Base-by-base conservation (phyloP, 53 echinoderm and acorn worm genomes). In the Hippasteria phrygiana region DNA sequence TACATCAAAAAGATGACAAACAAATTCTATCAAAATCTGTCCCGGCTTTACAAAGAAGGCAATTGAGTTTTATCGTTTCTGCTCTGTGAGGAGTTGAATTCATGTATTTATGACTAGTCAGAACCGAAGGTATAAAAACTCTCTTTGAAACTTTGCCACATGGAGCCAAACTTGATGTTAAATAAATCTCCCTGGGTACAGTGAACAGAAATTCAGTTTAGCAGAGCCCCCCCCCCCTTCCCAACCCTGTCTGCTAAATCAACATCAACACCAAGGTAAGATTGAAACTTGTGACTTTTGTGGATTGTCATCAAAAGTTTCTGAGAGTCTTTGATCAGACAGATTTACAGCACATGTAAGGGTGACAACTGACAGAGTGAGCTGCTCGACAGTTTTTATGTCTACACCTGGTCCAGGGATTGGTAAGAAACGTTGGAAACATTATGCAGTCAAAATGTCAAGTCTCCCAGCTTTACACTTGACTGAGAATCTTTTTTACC, bases 301-400 rank as follows among this genome's bases (percentile, higher is more conserved):
- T 33, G 48, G 29, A 32, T 29, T 17, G 66, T 43, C 64, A 45
- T 66, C 82, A 64, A 63, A 29, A 39, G 14, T 37, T 55, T 24
- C 24, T 34, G 42, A 73, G 26, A 42, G 43, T 18, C 12, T 17
- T 16, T 33, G 67, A 56, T 48, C 27, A 31, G 85, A 85, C 70
- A 85, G 85, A 51, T 85, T 85, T 71, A 51, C 46, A 28, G 22
- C 85, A 85, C 48, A 42, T 85, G 71, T 64, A 45, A 39, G 26
- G 64, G 85, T 85, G 85, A 85, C 85, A 85, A 48, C 37, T 47
- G 85, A 85, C 16, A 50, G 43, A 65, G 64, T 66, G 41, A 43
- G 66, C 41, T 17, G 33, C 71, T 17, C 71, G 69, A n/a, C 37
- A 38, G 51, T 37, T 18, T 75, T 51, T n/a, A 69, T 46, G 69